phyloP scores from a whole-genome alignment of 2,113 vertebrate genomes.

The Pimephales promelas region DNA sequence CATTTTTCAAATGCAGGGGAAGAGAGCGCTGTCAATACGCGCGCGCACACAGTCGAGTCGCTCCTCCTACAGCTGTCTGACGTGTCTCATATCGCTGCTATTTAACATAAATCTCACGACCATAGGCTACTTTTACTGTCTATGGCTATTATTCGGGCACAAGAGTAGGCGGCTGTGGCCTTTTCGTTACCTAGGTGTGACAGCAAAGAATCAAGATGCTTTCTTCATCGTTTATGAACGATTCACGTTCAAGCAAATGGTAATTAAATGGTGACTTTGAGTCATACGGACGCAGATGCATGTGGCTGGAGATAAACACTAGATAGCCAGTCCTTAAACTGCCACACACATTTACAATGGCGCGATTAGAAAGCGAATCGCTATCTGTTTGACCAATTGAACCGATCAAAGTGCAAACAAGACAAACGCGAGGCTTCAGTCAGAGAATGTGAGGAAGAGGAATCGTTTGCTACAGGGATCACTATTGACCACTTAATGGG shows the following conservation, averaged over 20 bases:
- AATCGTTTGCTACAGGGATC: conserved; percentile 2
- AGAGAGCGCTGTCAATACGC: background rate
- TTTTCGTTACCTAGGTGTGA: background rate
- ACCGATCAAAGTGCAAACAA: conserved; percentile 72
- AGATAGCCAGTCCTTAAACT: background rate
- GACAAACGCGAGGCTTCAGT: conserved; percentile 50
- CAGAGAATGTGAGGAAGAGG: conserved; percentile 62
- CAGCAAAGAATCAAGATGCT: background rate
- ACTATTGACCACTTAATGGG: conserved; percentile 49
- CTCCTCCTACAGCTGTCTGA: conserved; percentile 7
- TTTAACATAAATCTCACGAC: background rate
- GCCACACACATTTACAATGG: background rate
- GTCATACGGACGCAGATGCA: background rate
- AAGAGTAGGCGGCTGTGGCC: background rate
- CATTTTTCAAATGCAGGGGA: background rate
- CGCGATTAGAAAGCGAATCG: conserved; percentile 62
- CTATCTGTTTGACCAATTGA: conserved; percentile 68
- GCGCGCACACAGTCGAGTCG: background rate
- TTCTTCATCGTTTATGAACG: background rate
- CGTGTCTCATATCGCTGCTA: too few relatives aligned
- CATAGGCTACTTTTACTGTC: too few relatives aligned
- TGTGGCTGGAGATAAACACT: background rate
- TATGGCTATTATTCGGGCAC: too few relatives aligned
- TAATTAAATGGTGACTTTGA: background rate
- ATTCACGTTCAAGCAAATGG: background rate